Base-by-base conservation (phyloP, 2,113 vertebrate genomes). In the Saccopteryx leptura region DNA sequence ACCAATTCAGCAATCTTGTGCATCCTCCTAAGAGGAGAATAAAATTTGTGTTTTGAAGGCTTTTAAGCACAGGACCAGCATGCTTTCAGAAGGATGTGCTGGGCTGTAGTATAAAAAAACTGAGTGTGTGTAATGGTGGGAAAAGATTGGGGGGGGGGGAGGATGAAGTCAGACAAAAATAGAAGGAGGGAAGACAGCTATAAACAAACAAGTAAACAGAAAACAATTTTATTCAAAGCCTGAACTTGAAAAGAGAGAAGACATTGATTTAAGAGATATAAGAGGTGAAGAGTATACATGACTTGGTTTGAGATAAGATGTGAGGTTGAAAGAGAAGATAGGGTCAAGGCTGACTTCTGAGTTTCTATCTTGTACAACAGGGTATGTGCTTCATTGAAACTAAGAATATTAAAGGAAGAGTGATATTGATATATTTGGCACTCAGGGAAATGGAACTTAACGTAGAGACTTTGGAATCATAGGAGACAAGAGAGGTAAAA, bases 191-290 rank as follows among this genome's bases (percentile, higher is more conserved):
- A 71, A 72, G 89, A 48, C 7, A 86, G 83, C 10, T 33, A 58
- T 23, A 68, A 93, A 56, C 2, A 83, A 80, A 60, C 2, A 79
- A 80, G 54, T 66, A 88, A 50, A 46, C 9, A 48, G 21, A 69
- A 63, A 23, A 26, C 7, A 13, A 2, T 39, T 26, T 84, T 75
- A 46, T 69, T 60, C 31, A 12, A 81, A 63, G 4, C 26, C 15
- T 60, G 86, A 82, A 92, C n/a, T 28, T 79, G 81, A 81, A 93
- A 24, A 72, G 14, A 94, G 46, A 48, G 24, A 82, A 94, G 63
- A 50, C 24, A 11, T 4, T 82, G 52, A 78, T 46, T 69, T 58
- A 31, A 79, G 90, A 93, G 68, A 31, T 24, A 74, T 1, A 19
- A 78, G 33, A 31, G 50, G 46, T 10, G 19, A 19, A 60, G 75